phyloP scores from a whole-genome alignment of 1,140 invertebrate genomes.

The Spodoptera litura region DNA sequence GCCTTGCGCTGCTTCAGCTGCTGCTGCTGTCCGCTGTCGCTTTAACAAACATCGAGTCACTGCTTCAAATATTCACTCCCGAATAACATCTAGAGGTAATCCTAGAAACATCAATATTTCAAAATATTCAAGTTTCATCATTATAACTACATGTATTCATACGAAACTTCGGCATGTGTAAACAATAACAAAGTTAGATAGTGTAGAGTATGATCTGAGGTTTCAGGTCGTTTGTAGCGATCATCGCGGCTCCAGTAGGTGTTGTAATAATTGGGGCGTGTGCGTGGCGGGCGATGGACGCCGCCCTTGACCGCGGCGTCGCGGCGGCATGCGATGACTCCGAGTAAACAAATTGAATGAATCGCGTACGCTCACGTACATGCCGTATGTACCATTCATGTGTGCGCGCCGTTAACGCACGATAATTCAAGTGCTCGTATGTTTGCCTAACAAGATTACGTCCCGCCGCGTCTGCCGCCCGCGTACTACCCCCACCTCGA shows the following conservation, averaged over 20 bases:
- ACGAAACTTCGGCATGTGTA: slow-evolving; percentile 52
- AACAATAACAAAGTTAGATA: slow-evolving; percentile 50
- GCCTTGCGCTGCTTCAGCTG: slow-evolving; percentile 52
- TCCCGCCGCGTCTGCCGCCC: slow-evolving; percentile 16
- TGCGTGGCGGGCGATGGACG: slow-evolving; percentile 71
- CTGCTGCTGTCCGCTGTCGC: not conserved
- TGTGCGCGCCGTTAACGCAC: slow-evolving; percentile 80
- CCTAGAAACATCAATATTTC: slow-evolving; percentile 2
- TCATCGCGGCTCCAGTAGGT: slow-evolving; percentile 53
- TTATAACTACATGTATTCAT: slow-evolving; percentile 43
- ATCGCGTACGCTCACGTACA: slow-evolving; percentile 77
- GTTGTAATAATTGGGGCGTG: slow-evolving; percentile 57
- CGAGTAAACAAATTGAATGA: slow-evolving; percentile 84
- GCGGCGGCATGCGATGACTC: slow-evolving; percentile 61
- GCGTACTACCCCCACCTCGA: not conserved
- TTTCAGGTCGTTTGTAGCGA: slow-evolving; percentile 4
- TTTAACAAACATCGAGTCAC: not conserved
- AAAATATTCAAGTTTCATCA: slow-evolving; percentile 31
- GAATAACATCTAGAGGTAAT: not conserved
- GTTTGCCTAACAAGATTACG: slow-evolving; percentile 68
- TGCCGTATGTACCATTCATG: slow-evolving; percentile 78
- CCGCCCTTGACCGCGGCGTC: slow-evolving; percentile 75
- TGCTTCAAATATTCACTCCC: not conserved
- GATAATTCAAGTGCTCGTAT: slow-evolving; percentile 79
- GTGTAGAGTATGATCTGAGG: not conserved